phyloP scores from a whole-genome alignment of 2,888 invertebrate species.

The Nephrotoma guestfalica region DNA sequence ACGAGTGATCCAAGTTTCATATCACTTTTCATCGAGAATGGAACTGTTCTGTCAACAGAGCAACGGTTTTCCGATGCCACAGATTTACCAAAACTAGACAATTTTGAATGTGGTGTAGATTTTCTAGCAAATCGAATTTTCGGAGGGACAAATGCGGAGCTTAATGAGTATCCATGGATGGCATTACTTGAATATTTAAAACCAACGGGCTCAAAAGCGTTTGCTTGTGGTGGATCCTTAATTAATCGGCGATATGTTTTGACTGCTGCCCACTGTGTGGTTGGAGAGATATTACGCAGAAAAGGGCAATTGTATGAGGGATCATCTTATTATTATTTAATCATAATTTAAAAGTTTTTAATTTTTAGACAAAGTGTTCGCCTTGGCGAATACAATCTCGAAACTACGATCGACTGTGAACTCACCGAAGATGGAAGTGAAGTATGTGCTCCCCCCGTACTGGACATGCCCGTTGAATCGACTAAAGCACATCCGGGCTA shows the following conservation, averaged over 20 bases:
- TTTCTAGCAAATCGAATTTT: slow-evolving; percentile 39
- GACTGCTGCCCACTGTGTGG: slow-evolving; percentile 48
- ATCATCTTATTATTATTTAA: background rate
- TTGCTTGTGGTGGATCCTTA: slow-evolving; percentile 46
- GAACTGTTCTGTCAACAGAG: background rate
- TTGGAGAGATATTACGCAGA: slow-evolving; percentile 33
- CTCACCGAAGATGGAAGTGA: slow-evolving; percentile 33
- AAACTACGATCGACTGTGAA: slow-evolving; percentile 44
- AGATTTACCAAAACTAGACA: slow-evolving; percentile 7
- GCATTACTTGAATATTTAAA: slow-evolving; percentile 38
- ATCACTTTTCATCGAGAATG: background rate
- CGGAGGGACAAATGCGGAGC: slow-evolving; percentile 42
- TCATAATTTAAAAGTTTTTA: background rate
- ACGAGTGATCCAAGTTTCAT: slow-evolving; percentile 13
- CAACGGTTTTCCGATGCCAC: background rate
- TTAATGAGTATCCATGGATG: slow-evolving; percentile 59
- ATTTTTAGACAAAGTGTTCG: slow-evolving; percentile 33
- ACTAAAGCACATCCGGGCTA: slow-evolving; percentile 48
- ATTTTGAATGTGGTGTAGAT: slow-evolving; percentile 22
- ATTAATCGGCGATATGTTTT: slow-evolving; percentile 42
- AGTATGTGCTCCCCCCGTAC: slow-evolving; percentile 46
- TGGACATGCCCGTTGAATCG: slow-evolving; percentile 45
- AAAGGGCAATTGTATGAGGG: slow-evolving; percentile 40
- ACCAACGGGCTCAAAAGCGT: slow-evolving; percentile 39
- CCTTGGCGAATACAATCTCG: slow-evolving; percentile 50